Base-by-base conservation (phyloP, 2,113 vertebrate species). In the Megaleporinus macrocephalus region DNA sequence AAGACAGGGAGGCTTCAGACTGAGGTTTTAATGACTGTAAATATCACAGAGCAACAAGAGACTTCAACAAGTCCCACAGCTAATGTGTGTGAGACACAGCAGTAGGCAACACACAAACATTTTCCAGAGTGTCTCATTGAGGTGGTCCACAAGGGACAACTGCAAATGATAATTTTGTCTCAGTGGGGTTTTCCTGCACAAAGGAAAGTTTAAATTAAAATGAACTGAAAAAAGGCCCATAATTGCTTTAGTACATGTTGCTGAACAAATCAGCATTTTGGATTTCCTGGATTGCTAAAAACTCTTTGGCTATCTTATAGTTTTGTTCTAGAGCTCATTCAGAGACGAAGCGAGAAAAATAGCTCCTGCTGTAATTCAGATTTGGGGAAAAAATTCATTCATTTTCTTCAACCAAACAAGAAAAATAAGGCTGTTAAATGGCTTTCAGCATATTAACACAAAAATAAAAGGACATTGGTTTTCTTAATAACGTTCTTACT, bases 21-120 rank as follows among this genome's bases (percentile, higher is more conserved):
- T 51, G 69, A 20, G 26, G 27, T 20, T 72, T 47, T 63, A 73
- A 63, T 63, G 69, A 33, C 69, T 73, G 61, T 55, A 73, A 81
- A 68, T 26, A 73, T 53, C 30, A 73, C 59, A 27, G 55, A 47
- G 30, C 9, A 61, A 61, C 57, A 61, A 61, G 57, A 61, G 57
- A 71, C 24, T 57, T 41, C 22, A 18, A 41, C 29, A 79, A 57
- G 77, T 79, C 78, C 78, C 78, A 61, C 66, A 61, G 66, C 78
- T 73, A 51, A 33, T 33, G 49, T 41, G 49, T 41, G 72, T 13
- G 18, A 70, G 22, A 24, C 59, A 29, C 76, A 68, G 14, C 73
- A 61, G 73, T 53, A 36, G 14, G 4, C 53, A 33, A 33, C n/a
- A 27, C 47, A 55, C 26, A 55, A 26, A 78, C 36, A 22, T 15